Base-by-base conservation (phyloP, 2,797 vertebrate genomes). In the Neosilurus mollespiculum region DNA sequence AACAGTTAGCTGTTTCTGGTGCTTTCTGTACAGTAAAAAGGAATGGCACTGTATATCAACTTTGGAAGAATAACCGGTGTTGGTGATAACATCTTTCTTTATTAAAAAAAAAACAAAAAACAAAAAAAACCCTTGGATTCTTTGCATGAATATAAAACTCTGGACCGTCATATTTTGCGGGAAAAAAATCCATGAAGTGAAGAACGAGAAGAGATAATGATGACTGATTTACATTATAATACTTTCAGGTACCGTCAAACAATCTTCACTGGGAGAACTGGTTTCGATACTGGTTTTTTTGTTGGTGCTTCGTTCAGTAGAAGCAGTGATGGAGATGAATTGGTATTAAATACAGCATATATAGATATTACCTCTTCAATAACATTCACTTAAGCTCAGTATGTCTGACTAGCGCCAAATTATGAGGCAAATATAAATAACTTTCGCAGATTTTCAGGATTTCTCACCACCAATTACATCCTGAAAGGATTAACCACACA, bases 31-130 rank as follows among this genome's bases (percentile, higher is more conserved):
- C 4, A 7, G 37, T 9, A 24, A 53, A 53, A 73, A 73, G 12
- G 62, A 73, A 75, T 82, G 61, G 49, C 76, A 53, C 80, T 51
- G 75, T 62, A 34, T 64, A 34, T 64, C n/a, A 20, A 62, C 30
- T 24, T 30, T 9, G 22, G 20, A 75, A 15, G 61, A 54, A 75
- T 3, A 75, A 18, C 7, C 5, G 1, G 9, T 43, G 11, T 26
- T 22, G 14, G 24, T 78, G 26, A 59, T 49, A 64, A 67, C 51
- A 61, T 77, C 1, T 9, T 3, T 53, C 0, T 54, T 0, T 15
- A 9, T 16, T 0, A 24, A 15, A 14, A n/a, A 69, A 43, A 69
- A 69, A 20, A 5, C 11, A 20, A 22, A 69, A 18, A 16, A 43
- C 43, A 30, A 14, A 43, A 30, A 59, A 51, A 24, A 20, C 26